Evolutionary conservation across 2,113 vertebrate species (phyloP).

Genomic region (Brachionichthys hirsutus): DNA sequence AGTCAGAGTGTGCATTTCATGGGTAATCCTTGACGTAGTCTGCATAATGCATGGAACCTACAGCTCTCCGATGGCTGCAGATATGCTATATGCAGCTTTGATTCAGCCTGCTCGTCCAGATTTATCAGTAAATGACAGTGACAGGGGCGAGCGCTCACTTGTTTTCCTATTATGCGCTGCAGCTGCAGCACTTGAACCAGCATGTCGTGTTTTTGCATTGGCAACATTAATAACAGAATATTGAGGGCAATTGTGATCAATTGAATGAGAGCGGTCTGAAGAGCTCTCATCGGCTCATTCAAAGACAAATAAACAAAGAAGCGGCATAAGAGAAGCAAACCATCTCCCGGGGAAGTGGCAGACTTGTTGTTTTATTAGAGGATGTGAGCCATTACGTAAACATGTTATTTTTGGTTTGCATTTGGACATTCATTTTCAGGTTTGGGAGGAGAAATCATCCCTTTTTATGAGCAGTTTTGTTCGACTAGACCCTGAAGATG

Average conservation of each 20-base stretch:
- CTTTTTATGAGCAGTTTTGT: conserved; percentile 34
- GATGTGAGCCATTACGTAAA: conserved; percentile 46
- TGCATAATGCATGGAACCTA: too few species aligned
- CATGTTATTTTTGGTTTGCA: conserved; percentile 43
- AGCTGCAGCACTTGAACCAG: background rate
- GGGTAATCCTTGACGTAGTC: too few species aligned
- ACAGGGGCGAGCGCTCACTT: background rate
- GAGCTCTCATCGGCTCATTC: conserved; percentile 49
- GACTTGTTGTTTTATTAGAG: conserved; percentile 21
- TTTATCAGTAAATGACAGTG: conserved; percentile 1
- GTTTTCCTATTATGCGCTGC: background rate
- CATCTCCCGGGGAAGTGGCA: conserved; percentile 10
- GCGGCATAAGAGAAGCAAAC: conserved; percentile 15
- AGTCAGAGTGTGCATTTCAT: too few species aligned
- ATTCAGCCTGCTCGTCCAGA: background rate
- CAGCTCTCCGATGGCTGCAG: too few species aligned
- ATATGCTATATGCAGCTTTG: too few species aligned
- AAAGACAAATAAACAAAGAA: conserved; percentile 43
- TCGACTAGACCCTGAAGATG: conserved; percentile 35
- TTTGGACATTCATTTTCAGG: conserved; percentile 34
- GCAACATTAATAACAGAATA: conserved; percentile 51
- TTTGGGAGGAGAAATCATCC: conserved; percentile 20
- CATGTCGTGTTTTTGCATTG: conserved; percentile 33
- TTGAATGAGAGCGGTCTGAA: conserved; percentile 38
- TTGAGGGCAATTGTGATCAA: conserved; percentile 54